phyloP scores from a whole-genome alignment of 2,797 vertebrate species.

The Labeo calbasu region DNA sequence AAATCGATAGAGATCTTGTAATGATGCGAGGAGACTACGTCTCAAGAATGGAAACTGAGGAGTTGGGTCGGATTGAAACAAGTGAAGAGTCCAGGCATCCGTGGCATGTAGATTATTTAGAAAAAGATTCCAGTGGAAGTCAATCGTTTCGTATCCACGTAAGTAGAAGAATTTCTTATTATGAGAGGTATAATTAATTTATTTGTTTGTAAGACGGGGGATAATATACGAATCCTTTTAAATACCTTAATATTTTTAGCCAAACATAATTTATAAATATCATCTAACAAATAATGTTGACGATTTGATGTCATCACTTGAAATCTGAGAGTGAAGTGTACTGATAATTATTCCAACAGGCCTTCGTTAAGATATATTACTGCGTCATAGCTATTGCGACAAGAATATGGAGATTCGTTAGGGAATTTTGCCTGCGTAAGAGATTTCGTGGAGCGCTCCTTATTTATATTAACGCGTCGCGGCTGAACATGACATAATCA shows the following conservation, averaged over 20 bases:
- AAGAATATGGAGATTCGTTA: conserved; percentile 63
- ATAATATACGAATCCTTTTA: background rate
- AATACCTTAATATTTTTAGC: background rate
- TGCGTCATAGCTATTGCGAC: conserved; percentile 76
- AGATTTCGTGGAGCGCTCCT: background rate
- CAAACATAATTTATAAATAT: background rate
- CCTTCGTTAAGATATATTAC: conserved; percentile 71
- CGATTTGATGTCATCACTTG: background rate
- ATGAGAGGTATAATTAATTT: background rate
- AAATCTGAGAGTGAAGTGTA: conserved; percentile 26
- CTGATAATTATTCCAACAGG: conserved; percentile 16
- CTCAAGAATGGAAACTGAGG: conserved; percentile 67
- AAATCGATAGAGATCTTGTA: conserved; percentile 72
- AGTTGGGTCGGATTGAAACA: conserved; percentile 29
- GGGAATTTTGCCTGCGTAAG: conserved; percentile 73
- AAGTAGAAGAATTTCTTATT: conserved; percentile 25
- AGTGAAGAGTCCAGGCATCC: conserved; percentile 23
- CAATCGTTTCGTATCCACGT: background rate
- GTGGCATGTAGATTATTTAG: background rate
- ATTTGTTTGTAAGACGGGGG: background rate
- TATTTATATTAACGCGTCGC: background rate
- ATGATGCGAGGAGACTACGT: conserved; percentile 63
- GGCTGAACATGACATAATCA: background rate
- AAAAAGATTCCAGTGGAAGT: background rate
- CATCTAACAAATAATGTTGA: background rate